These are phyloP conservation scores for Myotis davidii DNA, from an alignment of 2,113 vertebrate genomes.

Conservation along the genomic window DNA sequence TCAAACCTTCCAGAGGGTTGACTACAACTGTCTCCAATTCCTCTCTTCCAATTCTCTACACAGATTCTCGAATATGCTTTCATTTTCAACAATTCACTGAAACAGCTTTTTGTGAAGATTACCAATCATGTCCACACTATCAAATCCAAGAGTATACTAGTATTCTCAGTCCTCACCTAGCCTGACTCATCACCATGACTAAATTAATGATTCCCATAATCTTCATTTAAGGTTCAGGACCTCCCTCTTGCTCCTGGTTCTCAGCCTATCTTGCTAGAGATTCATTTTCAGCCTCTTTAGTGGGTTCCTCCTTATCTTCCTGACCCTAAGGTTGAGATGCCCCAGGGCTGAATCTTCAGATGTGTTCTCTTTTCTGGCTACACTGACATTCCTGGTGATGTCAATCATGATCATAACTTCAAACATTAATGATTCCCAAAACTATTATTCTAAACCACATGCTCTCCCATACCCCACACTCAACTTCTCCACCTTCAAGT, in stretches of 20 bases:
- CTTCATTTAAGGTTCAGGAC: background rate
- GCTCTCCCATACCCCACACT: background rate
- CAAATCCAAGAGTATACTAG: slow-evolving; percentile 20
- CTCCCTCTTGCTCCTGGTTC: background rate
- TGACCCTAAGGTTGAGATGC: background rate
- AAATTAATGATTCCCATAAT: slow-evolving; percentile 25
- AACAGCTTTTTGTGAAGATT: background rate
- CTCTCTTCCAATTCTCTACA: background rate
- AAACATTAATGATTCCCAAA: background rate
- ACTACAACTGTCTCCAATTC: background rate
- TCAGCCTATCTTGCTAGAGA: background rate
- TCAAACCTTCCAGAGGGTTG: background rate
- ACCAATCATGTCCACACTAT: background rate
- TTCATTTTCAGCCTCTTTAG: background rate
- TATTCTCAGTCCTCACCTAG: background rate
- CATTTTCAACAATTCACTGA: background rate
- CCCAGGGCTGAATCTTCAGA: background rate
- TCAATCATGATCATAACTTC: background rate
- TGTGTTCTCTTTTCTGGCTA: background rate
- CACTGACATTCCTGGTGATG: background rate
- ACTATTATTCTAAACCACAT: background rate
- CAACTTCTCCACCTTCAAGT: background rate
- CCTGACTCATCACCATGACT: background rate
- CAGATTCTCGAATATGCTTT: background rate
- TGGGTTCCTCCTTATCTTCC: background rate